Base-by-base conservation (phyloP, 2,797 vertebrate genomes). In the Onychomys arenicola region DNA sequence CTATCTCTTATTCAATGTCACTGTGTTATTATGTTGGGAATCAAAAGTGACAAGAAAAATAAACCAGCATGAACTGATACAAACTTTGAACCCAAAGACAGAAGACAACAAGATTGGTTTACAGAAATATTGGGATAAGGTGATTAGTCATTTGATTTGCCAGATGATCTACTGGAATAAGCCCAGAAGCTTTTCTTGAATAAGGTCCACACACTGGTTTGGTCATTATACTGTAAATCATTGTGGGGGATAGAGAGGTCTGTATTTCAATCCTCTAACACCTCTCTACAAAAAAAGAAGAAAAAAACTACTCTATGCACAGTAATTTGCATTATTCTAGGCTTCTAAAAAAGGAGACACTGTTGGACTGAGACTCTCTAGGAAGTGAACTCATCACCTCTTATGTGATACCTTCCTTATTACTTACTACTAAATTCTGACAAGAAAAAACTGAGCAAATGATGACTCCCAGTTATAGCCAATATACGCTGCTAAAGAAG, bases 301-400 rank as follows among this genome's bases (percentile, higher is more conserved):
- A 82, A 90, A 37, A 71, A 71, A 37, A 37, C n/a, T 71, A 40
- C n/a, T 80, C 85, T 6, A 0, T 97, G 1, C 25, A 96, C 76
- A 96, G 90, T 80, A 87, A 7, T 43, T 46, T 73, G n/a, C 1
- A 96, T 43, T 97, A 21, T 27, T 98, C 94, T 57, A 85, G 96
- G 71, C 75, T 57, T 97, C 97, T 94, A 90, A 88, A 96, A 97
- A 96, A 97, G 67, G 23, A 69, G 97, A 90, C 82, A 94, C 94
- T 97, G 89, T 96, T 93, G 88, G 43, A 16, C 78, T 46, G 19
- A 94, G 40, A 69, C 19, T 55, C 16, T 90, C 65, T 52, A n/a
- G 95, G 91, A 94, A 97, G 95, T 97, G 95, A 93, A 97, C 73
- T 83, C 93, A 81, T 96, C 93, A 87, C 88, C 95, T 81, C 69